Base-by-base conservation (phyloP, 2,888 invertebrate species). In the Pachliopta kotzebuea region DNA sequence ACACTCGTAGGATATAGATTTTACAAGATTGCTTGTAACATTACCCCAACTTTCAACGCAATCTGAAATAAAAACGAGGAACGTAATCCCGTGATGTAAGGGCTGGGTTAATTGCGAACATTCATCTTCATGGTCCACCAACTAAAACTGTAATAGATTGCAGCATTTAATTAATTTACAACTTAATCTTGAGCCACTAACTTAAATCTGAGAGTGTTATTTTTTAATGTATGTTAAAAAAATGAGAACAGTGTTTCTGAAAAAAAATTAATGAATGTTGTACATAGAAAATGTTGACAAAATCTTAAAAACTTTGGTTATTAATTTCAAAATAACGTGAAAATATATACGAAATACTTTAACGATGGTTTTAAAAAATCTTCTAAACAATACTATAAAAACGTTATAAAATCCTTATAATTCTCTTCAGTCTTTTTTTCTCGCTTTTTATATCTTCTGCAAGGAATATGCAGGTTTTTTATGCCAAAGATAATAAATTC, bases 101-200 rank as follows among this genome's bases (percentile, higher is more conserved):
- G 58, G 58, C 29, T 24, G 58, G 26, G 62, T 63, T 63, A 42
- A 26, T 54, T 45, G 29, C 26, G 29, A 18, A 21, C 14, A 60
- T 60, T 55, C n/a, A 55, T 61, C 60, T 55, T 61, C 55, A 9
- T 55, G 45, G 42, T 61, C 29, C 23, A 26, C 24, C 20, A 45
- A 61, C 60, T 55, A 45, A 61, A 55, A 26, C 29, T n/a, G 54
- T 55, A 61, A 45, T 61, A 21, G 55, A 61, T 61, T 60, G 55
- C 24, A 45, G 20, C 54, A 17, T 54, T 55, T 61, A 61, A 61
- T 55, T 54, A 61, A 55, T 61, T 61, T 55, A 61, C 54, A 11
- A 26, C 55, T 29, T 55, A 29, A 55, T 26, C 26, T 23, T 21
- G 8, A 24, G 18, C 18, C 54, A 1, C 26, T 4, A 18, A 54